Conservation (phyloP, 1,140 invertebrate genomes). For the Drosophila asahinai region DNA sequence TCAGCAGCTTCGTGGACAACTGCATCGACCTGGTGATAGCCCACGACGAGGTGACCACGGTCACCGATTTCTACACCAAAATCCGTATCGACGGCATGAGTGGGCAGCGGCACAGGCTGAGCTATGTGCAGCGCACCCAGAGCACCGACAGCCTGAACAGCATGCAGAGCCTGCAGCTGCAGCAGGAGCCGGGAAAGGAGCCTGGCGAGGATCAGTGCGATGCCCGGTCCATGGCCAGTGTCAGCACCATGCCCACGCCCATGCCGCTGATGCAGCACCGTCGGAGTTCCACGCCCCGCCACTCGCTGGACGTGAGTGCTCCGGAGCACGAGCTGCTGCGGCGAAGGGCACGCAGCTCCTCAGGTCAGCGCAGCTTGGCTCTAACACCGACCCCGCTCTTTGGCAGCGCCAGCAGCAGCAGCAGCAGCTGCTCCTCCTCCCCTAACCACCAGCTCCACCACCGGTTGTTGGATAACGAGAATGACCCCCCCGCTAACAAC, state of each 20-base stretch:
- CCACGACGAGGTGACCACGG: conserved; percentile 85
- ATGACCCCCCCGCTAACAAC: conserved; percentile 35
- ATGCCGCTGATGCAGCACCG: conserved; percentile 82
- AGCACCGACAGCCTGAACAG: conserved; percentile 79
- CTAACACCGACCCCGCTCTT: conserved; percentile 80
- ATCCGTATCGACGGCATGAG: conserved; percentile 77
- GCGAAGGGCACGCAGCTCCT: conserved; percentile 70
- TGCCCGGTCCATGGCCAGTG: conserved; percentile 71
- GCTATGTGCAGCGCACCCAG: conserved; percentile 72
- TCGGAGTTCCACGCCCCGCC: conserved; percentile 74
- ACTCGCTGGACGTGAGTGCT: conserved; percentile 62
- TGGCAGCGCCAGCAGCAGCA: conserved; percentile 41
- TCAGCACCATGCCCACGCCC: conserved; percentile 70
- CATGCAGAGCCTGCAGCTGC: conserved; percentile 71
- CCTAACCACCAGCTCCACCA: conserved; percentile 54
- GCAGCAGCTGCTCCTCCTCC: conserved; percentile 55
- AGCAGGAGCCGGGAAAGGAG: conserved; percentile 36
- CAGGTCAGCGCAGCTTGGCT: conserved; percentile 80
- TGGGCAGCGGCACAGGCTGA: conserved; percentile 66
- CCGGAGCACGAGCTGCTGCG: conserved; percentile 61
- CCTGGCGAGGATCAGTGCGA: conserved; percentile 61
- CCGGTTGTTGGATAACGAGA: conserved; percentile 42
- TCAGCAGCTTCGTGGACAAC: conserved; percentile 85
- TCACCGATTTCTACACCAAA: conserved; percentile 84
- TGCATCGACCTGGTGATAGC: conserved; percentile 88